A percentile compares a stretch with the other conserved stretches of the same genome.
These are phyloP conservation scores for Tribolium castaneum DNA, from an alignment of 1,140 invertebrate genomes.

Conservation along the genomic window DNA sequence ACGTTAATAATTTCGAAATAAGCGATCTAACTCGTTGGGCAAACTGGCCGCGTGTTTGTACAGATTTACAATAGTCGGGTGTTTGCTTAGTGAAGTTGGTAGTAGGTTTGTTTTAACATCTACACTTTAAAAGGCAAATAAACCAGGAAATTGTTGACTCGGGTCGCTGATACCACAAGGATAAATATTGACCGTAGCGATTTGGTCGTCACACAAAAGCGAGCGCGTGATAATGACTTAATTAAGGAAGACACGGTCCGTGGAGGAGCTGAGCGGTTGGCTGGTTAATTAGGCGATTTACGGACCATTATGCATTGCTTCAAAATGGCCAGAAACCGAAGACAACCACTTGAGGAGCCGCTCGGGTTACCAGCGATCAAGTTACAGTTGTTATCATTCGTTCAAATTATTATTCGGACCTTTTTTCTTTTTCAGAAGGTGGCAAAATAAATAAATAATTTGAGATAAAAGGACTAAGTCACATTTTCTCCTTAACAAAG, in stretches of 20 bases:
- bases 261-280: background rate
- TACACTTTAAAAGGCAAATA: conserved; percentile 39
- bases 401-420: no score
- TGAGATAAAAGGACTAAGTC: no score
- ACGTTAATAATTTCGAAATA: conserved; percentile 22
- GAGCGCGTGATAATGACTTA: conserved; percentile 44
- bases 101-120: conserved; percentile 42
- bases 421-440: no score
- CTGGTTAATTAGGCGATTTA: conserved; percentile 3
- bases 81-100: conserved; percentile 43
- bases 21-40: background rate
- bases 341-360: background rate
- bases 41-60: conserved; percentile 1
- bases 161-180: conserved; percentile 18
- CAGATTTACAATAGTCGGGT: conserved; percentile 3
- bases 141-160: conserved; percentile 34
- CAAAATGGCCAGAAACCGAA: background rate
- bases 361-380: background rate
- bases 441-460: no score
- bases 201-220: conserved; percentile 32
- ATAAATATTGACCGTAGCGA: conserved; percentile 39
- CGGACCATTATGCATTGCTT: background rate
- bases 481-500: no score
- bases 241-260: conserved; percentile 25
- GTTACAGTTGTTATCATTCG: no score